A percentile compares a stretch with the other conserved stretches of the same genome.
phyloP scores from a whole-genome alignment of 92 coral and sea anemone species.

The Phenganax marumi region DNA sequence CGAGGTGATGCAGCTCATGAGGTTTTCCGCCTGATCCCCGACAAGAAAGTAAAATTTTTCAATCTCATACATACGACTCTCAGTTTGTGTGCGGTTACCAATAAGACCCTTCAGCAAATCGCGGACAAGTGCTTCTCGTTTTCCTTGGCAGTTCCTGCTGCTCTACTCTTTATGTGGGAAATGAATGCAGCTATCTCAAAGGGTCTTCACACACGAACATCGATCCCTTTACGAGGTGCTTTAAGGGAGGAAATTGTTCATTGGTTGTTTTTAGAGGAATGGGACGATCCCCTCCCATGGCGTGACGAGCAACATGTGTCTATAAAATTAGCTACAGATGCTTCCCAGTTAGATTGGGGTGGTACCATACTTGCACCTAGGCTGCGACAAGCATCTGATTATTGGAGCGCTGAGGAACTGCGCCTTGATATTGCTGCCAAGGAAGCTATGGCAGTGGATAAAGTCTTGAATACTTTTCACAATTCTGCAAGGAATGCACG shows the following conservation, averaged over 20 bases:
- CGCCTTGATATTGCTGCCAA: too few species aligned
- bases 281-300: too few species aligned
- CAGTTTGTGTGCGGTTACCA: constrained; percentile 13
- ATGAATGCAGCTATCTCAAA: too few species aligned
- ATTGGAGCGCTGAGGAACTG: constrained; percentile 44
- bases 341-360: constrained; percentile 33
- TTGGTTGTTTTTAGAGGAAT: constrained; percentile 50
- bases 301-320: constrained; percentile 19
- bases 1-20: constrained; percentile 36
- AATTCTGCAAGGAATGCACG: neutral
- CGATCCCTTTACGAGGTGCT: too few species aligned
- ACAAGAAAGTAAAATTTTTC: constrained; percentile 41
- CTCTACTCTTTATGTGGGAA: constrained; percentile 44
- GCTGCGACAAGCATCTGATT: constrained; percentile 41
- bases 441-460: too few species aligned
- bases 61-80: constrained; percentile 25
- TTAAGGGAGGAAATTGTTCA: constrained; percentile 45
- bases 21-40: constrained; percentile 33
- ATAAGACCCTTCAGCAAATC: constrained; percentile 25
- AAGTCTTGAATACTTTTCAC: too few species aligned
- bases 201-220: constrained; percentile 34
- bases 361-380: constrained; percentile 9
- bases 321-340: constrained; percentile 30
- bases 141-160: constrained; percentile 44
- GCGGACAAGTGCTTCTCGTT: constrained; percentile 45